These are phyloP conservation scores for Pentamera pediparva DNA, from an alignment of 53 echinoderm and acorn worm genomes.

Conservation along the genomic window DNA sequence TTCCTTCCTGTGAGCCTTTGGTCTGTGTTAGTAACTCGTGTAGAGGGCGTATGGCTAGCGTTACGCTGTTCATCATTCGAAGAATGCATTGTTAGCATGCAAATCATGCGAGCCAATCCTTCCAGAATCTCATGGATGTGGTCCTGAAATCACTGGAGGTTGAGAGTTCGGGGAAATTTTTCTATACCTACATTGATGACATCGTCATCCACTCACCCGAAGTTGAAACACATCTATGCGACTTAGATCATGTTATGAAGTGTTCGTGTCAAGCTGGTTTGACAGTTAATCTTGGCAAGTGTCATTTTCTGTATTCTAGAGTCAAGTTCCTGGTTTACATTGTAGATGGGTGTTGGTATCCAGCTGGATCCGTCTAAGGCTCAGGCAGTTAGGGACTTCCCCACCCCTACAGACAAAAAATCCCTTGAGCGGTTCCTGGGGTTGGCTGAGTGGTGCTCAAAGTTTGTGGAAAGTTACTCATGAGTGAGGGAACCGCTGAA, in stretches of 20 bases:
- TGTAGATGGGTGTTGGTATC: background rate
- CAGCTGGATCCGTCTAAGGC: background rate
- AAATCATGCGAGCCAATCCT: constrained; percentile 16
- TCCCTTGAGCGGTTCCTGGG: constrained; percentile 35
- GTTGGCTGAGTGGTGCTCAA: constrained; percentile 31
- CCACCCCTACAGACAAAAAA: constrained; percentile 10
- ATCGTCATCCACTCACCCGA: background rate
- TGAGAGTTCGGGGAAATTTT: background rate
- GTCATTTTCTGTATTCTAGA: constrained; percentile 11
- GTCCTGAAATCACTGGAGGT: background rate
- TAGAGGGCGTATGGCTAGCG: too few species aligned
- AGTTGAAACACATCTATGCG: background rate
- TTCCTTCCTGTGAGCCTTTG: too few species aligned
- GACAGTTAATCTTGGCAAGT: constrained; percentile 31
- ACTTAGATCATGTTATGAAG: constrained; percentile 13
- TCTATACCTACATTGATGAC: constrained; percentile 12
- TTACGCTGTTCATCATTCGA: too few species aligned
- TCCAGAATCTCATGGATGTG: constrained; percentile 14
- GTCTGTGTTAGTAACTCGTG: too few species aligned
- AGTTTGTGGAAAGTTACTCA: constrained; percentile 20
- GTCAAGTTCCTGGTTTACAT: constrained; percentile 36
- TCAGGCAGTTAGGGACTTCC: background rate
- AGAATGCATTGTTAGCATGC: too few species aligned
- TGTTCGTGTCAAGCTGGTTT: constrained; percentile 31
- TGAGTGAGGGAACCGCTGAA: constrained; percentile 19